Evolutionary conservation across 92 coral and sea anemone genomes (phyloP).

Genomic region (Epizoanthus fatuus): DNA sequence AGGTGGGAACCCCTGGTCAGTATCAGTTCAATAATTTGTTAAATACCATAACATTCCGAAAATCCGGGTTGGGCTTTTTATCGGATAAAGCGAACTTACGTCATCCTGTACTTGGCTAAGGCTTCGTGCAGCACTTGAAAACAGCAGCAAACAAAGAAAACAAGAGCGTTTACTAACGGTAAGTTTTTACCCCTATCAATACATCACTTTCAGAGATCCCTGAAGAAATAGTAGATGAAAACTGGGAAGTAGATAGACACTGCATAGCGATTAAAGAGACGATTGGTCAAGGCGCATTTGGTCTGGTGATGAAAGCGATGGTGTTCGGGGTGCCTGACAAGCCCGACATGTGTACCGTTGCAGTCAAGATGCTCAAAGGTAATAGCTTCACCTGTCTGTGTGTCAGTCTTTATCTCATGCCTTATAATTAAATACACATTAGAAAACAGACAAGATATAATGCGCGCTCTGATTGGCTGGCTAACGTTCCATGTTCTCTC

Average conservation of each 20-base stretch:
- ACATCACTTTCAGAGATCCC: slow-evolving; percentile 50
- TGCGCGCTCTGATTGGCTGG: too few relatives aligned
- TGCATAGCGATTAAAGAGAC: slow-evolving; percentile 76
- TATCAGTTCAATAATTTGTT: too few relatives aligned
- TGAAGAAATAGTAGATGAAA: slow-evolving; percentile 79
- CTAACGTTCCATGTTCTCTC: too few relatives aligned
- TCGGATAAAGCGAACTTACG: too few relatives aligned
- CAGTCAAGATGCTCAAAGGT: slow-evolving; percentile 99
- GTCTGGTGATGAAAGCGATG: slow-evolving; percentile 90
- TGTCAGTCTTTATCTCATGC: background rate
- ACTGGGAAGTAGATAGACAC: slow-evolving; percentile 90
- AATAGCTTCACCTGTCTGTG: background rate
- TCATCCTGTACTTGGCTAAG: too few relatives aligned
- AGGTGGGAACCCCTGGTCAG: too few relatives aligned
- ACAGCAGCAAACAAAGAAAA: too few relatives aligned
- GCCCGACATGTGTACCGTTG: slow-evolving; percentile 74
- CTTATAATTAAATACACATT: background rate
- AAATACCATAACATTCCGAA: too few relatives aligned
- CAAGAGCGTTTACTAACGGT: too few relatives aligned
- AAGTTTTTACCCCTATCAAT: too few relatives aligned
- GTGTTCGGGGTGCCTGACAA: slow-evolving; percentile 69
- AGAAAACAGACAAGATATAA: background rate
- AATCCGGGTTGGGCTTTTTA: too few relatives aligned
- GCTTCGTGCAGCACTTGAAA: too few relatives aligned
- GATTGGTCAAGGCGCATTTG: slow-evolving; percentile 97